Base-by-base conservation (phyloP, 2,888 invertebrate genomes). In the Biston betularia region DNA sequence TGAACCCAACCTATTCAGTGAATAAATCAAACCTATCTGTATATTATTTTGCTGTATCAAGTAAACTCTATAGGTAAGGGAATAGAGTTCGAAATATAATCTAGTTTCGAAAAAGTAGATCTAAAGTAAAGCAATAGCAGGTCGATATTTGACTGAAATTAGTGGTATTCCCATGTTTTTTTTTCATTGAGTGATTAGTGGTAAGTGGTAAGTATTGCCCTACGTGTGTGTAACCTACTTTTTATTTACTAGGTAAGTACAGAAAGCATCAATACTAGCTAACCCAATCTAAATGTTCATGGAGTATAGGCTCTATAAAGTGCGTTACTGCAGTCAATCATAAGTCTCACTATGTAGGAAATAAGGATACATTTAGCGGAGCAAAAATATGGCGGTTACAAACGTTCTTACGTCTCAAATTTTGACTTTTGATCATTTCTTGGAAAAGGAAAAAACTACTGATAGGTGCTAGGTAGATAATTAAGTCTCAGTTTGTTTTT, bases 61-160 rank as follows among this genome's bases (percentile, higher is more conserved):
- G 50, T 62, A 11, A 62, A 62, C 72, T 62, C 46, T 69, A 52
- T 50, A 1, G 8, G 8, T 12, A 5, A 40, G 0, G 6, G 2
- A 2, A 45, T 63, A 60, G 24, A 42, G 67, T 63, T 40, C 10
- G 42, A 45, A 34, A 50, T 59, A 0, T 12, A 59, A 14, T 35
- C 9, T 0, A 45, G 54, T 42, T 54, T 42, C 6, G 24, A 53
- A 38, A 53, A 40, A 40, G 54, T 54, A 54, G 54, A 42, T 67
- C 58, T 48, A 76, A 69, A 69, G 60, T 71, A 75, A 72, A 75
- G 67, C 75, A 75, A 75, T 71, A 77, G 71, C 70, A 74, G 78
- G 79, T 84, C 83, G 83, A 85, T 83, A 74, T 80, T 84, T 82
- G 83, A 85, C 82, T 73, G 73, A 84, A 86, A 86, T 86, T 81